Percentiles rank a stretch among this genome's conserved stretches.
These are phyloP conservation scores for Poecilia latipinna DNA, from an alignment of 2,113 vertebrate genomes.

Conservation along the genomic window DNA sequence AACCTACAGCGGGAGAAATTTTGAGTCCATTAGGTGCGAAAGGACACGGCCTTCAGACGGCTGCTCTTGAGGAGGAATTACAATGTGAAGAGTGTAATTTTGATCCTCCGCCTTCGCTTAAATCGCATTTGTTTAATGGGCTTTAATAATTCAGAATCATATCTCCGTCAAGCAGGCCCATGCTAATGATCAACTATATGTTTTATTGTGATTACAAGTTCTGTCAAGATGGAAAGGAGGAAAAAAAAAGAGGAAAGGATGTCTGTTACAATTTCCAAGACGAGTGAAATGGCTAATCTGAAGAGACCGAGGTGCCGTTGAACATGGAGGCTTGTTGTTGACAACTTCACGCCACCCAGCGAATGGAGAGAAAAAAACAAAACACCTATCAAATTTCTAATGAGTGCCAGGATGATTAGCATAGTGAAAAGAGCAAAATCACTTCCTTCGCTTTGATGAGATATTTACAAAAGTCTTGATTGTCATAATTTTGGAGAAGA, in stretches of 20 bases:
- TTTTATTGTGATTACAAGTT: conserved; percentile 78
- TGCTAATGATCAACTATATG: conserved; percentile 72
- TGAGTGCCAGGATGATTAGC: conserved; percentile 72
- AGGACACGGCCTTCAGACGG: conserved; percentile 36
- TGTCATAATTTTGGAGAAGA: conserved; percentile 69
- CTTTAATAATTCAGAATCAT: conserved; percentile 72
- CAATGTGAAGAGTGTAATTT: conserved; percentile 55
- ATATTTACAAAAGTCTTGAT: conserved; percentile 73
- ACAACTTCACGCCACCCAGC: conserved; percentile 37
- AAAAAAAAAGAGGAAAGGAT: background rate
- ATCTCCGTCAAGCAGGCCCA: conserved; percentile 71
- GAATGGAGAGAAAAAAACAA: conserved; percentile 47
- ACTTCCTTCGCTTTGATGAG: conserved; percentile 71
- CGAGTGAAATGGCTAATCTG: conserved; percentile 12
- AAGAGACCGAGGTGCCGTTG: conserved; percentile 31
- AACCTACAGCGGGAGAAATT: conserved; percentile 38
- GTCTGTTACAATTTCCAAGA: conserved; percentile 27
- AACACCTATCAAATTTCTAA: conserved; percentile 71
- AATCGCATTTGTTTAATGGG: conserved; percentile 71
- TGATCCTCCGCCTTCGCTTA: conserved; percentile 66
- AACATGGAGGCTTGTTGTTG: conserved; percentile 30
- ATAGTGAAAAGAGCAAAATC: conserved; percentile 74
- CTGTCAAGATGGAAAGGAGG: conserved; percentile 23
- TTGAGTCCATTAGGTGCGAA: conserved; percentile 54
- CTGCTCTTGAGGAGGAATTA: conserved; percentile 54